Evolutionary conservation across 2,113 vertebrate species (phyloP), one percentile per base, ranked within the genome.

Genomic region (Peromyscus leucopus): DNA sequence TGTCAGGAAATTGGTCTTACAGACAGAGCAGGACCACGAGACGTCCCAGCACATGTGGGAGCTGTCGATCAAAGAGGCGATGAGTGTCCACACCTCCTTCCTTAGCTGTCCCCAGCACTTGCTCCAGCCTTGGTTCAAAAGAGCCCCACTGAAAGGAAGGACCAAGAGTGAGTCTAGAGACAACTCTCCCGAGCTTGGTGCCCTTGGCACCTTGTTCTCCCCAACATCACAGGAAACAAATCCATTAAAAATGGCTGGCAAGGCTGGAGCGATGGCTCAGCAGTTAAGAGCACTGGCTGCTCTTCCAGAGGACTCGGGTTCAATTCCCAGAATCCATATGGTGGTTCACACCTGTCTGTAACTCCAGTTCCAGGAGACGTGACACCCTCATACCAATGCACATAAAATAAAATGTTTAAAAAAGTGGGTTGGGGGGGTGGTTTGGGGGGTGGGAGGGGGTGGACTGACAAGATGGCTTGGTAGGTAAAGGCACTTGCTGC

Each of bases 91-190:
- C 7, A 10, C 3, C 48, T 51, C 48, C 76, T 79, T 51, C 3
- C 48, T 78, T 79, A 7, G 1, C 26, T 51, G 46, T 33, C 76
- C 72, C 15, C 15, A 51, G 46, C 6, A 79, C 28, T 33, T 75
- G 76, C 46, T 51, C 33, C 19, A 46, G 33, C 2, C 46, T 74
- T n/a, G 31, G 10, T 57, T 51, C 79, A 55, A 79, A 96, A 26
- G 39, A 65, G 91, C 83, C 72, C 39, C 31, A 33, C 65, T 26
- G 39, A 65, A 93, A 87, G 74, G 91, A 93, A 87, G 74, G 91
- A 71, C 31, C 11, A 69, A 67, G 39, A 79, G 26, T 33, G 33
- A 39, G 24, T 61, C 46, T 33, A 33, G n/a, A 28, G 3, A 22
- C 19, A 15, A 16, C 28, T 51, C 39, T 51, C 39, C 16, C 1